Conservation (phyloP, 2,888 invertebrate species). For the Drosophila anomalipes region DNA sequence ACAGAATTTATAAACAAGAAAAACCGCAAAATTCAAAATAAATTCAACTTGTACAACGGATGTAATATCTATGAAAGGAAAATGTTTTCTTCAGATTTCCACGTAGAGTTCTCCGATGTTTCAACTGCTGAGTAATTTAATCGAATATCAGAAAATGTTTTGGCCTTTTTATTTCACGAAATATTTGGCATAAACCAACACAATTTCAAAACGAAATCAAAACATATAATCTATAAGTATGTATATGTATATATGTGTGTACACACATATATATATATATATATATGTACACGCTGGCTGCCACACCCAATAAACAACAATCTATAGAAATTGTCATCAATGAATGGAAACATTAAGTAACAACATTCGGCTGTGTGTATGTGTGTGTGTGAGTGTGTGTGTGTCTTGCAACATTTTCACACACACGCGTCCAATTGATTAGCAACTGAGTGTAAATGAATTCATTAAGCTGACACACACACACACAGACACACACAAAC, state of each 20-base stretch:
- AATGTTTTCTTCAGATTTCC: not conserved
- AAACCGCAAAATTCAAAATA: not conserved
- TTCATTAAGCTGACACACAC: constrained; percentile 56
- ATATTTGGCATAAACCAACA: not conserved
- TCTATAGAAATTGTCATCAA: constrained; percentile 19
- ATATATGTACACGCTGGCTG: not conserved
- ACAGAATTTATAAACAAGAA: not conserved
- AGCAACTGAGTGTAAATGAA: constrained; percentile 73
- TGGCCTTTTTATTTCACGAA: not conserved
- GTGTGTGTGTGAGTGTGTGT: constrained; percentile 8
- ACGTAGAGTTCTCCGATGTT: not conserved
- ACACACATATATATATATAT: not conserved
- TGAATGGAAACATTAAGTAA: constrained; percentile 17
- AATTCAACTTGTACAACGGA: too few relatives aligned
- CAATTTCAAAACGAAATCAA: not conserved
- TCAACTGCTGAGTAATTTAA: not conserved
- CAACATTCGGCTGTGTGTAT: not conserved
- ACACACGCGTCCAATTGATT: constrained; percentile 73
- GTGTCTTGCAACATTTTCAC: constrained; percentile 43
- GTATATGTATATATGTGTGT: not conserved
- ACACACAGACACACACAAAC: not conserved
- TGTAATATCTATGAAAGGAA: not conserved
- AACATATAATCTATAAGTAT: not conserved
- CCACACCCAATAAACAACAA: constrained; percentile 43
- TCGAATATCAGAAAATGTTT: not conserved